A percentile compares a stretch with the other conserved stretches of the same genome.
These are phyloP conservation scores for Drosophila funebris DNA, from an alignment of 1,140 invertebrate species.

Conservation along the genomic window DNA sequence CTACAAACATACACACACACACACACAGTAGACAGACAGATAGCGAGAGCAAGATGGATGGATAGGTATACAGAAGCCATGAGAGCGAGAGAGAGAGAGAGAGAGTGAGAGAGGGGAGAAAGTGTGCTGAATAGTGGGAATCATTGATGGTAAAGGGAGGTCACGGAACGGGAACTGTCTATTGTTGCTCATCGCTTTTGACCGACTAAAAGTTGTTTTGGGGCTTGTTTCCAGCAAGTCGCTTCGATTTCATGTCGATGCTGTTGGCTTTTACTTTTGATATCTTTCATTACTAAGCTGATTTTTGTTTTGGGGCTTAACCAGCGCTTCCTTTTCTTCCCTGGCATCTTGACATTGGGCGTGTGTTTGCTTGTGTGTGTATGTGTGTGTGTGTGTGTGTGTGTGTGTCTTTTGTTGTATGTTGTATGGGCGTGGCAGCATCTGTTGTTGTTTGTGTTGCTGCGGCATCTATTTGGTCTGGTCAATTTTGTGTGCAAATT, in stretches of 20 bases:
- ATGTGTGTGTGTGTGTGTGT: conserved; percentile 9
- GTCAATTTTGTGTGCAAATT: conserved; percentile 72
- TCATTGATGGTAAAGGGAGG: no score
- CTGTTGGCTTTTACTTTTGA: conserved; percentile 64
- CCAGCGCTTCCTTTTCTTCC: conserved; percentile 11
- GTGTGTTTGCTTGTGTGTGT: conserved; percentile 8
- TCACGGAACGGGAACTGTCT: neutral
- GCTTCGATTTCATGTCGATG: conserved; percentile 55
- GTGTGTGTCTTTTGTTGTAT: conserved; percentile 32
- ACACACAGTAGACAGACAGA: conserved; percentile 13
- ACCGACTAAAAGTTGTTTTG: conserved; percentile 69
- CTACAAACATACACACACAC: conserved; percentile 45
- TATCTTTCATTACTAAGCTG: conserved; percentile 56
- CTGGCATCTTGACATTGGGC: neutral
- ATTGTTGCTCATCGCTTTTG: conserved; percentile 58
- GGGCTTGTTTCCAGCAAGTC: conserved; percentile 30
- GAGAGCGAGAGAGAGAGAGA: neutral
- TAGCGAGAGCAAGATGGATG: neutral
- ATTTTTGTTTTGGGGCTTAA: conserved; percentile 55
- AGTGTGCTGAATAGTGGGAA: no score
- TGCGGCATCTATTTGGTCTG: conserved; percentile 32
- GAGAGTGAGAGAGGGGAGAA: neutral
- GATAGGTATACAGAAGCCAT: no score
- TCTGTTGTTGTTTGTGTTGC: conserved; percentile 39
- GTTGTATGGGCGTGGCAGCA: conserved; percentile 53